A percentile compares a stretch with the other conserved stretches of the same genome.
Conservation (phyloP, 2,113 vertebrate species). For the Psittacara wagleri region DNA sequence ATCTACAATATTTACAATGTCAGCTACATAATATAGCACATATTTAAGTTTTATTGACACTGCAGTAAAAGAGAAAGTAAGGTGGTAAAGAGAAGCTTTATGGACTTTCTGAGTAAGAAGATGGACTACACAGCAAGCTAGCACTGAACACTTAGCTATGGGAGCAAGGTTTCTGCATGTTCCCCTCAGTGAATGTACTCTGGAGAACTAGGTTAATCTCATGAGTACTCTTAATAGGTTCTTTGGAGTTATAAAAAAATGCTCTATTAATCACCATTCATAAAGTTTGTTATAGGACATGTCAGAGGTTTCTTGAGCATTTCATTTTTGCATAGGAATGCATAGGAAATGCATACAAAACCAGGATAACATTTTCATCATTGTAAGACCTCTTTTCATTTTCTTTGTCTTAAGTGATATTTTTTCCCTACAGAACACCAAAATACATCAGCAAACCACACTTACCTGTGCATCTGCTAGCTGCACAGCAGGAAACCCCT, state of each 20-base stretch:
- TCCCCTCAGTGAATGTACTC: neutral
- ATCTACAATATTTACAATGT: neutral
- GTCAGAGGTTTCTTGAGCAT: neutral
- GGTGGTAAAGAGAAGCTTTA: neutral
- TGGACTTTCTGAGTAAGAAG: neutral
- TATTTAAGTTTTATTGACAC: neutral
- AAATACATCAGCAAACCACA: neutral
- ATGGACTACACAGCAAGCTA: neutral
- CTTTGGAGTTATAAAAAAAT: neutral
- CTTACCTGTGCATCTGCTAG: slow-evolving; percentile 96
- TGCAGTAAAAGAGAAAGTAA: neutral
- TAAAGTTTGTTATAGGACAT: neutral
- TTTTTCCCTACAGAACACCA: neutral
- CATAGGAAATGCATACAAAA: neutral
- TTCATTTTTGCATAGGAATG: neutral
- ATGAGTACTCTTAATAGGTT: neutral
- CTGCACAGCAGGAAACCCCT: slow-evolving; percentile 93
- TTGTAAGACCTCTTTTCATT: neutral
- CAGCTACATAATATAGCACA: neutral
- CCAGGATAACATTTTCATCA: fast-evolving
- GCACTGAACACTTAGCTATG: neutral
- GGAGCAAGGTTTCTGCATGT: neutral
- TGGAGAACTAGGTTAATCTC: neutral
- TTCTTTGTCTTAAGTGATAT: neutral
- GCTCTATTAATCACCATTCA: neutral